Evolutionary conservation across 53 echinoderm and acorn worm species (phyloP).

Genomic region (Crossaster papposus): DNA sequence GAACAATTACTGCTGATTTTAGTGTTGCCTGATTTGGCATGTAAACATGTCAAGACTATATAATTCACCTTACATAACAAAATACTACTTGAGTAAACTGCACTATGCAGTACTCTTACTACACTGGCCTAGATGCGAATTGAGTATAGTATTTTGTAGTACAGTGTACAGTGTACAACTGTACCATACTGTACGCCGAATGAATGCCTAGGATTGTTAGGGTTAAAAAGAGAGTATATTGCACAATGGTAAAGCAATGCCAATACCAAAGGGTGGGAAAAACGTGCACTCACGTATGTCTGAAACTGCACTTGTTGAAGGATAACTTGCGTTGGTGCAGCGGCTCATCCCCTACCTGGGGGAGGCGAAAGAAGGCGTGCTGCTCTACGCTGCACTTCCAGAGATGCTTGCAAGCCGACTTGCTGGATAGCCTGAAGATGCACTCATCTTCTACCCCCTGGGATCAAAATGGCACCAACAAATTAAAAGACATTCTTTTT

Average conservation of each 20-base stretch:
- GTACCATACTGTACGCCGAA: no score
- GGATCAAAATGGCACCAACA: not conserved
- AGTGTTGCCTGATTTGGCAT: not conserved
- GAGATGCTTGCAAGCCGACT: constrained; percentile 83
- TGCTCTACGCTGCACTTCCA: constrained; percentile 98
- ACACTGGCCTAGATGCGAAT: no score
- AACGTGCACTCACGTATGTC: constrained; percentile 54
- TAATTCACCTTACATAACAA: no score
- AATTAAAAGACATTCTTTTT: not conserved
- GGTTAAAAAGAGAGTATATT: no score
- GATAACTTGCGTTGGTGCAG: constrained; percentile 62
- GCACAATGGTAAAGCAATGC: no score
- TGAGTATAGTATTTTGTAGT: no score
- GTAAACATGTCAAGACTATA: not conserved
- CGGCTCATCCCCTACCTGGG: constrained; percentile 62
- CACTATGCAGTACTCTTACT: no score
- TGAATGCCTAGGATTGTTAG: no score
- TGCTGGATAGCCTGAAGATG: constrained; percentile 71
- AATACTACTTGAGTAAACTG: no score
- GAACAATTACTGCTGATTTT: not conserved
- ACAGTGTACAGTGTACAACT: no score
- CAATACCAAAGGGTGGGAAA: no score
- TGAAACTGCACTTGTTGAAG: constrained; percentile 59
- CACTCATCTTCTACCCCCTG: constrained; percentile 83
- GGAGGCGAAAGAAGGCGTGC: constrained; percentile 96